These are phyloP conservation scores for Spodoptera litura DNA, from an alignment of 1,140 invertebrate species.

Conservation along the genomic window DNA sequence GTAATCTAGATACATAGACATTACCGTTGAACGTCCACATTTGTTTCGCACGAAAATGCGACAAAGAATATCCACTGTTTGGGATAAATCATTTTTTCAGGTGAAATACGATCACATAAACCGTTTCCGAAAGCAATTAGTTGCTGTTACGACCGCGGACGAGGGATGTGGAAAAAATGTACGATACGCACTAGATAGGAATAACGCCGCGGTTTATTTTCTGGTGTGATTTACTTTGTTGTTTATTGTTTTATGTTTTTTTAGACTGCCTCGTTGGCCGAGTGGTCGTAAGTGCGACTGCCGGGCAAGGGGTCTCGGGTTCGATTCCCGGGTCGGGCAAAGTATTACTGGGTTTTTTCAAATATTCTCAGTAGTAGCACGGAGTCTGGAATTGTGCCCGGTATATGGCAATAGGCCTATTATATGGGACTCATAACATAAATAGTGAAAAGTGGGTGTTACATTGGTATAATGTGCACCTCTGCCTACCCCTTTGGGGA, in stretches of 20 bases:
- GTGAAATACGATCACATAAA: constrained; percentile 84
- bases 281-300: too few relatives aligned
- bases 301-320: too few relatives aligned
- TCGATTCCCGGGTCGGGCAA: too few relatives aligned
- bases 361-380: too few relatives aligned
- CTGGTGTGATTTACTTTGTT: not conserved
- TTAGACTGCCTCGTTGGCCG: too few relatives aligned
- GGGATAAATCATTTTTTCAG: constrained; percentile 81
- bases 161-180: constrained; percentile 69
- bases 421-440: too few relatives aligned
- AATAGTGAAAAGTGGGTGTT: too few relatives aligned
- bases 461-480: too few relatives aligned
- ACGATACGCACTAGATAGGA: constrained; percentile 49
- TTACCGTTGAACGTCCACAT: constrained; percentile 7
- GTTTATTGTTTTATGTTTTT: not conserved
- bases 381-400: too few relatives aligned
- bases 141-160: constrained; percentile 78
- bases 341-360: too few relatives aligned
- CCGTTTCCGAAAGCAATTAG: constrained; percentile 84
- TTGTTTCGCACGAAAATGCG: constrained; percentile 66
- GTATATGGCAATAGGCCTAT: too few relatives aligned
- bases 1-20: constrained; percentile 25
- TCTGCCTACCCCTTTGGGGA: too few relatives aligned
- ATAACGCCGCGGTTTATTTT: constrained; percentile 48
- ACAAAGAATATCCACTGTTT: constrained; percentile 64